Conservation (phyloP, 2,113 vertebrate genomes). For the Pelmatolapia mariae region DNA sequence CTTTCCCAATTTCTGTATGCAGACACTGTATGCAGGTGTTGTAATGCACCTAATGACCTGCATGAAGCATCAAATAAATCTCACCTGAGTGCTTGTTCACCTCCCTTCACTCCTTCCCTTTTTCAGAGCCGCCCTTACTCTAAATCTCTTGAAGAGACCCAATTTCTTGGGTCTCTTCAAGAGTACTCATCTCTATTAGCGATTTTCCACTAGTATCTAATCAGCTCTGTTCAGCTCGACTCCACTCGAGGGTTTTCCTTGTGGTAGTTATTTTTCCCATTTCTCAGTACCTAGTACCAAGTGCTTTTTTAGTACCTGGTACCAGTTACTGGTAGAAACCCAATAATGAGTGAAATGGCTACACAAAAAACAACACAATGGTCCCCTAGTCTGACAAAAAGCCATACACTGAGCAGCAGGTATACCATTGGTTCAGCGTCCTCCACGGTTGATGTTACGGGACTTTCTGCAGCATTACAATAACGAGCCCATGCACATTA, state of each 20-base stretch:
- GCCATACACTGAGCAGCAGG: not conserved
- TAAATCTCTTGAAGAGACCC: no score
- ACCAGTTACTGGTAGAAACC: not conserved
- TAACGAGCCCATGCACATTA: not conserved
- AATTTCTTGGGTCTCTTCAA: not conserved
- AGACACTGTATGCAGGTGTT: not conserved
- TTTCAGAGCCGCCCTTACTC: not conserved
- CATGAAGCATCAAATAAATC: not conserved
- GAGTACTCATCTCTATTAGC: not conserved
- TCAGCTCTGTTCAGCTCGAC: not conserved
- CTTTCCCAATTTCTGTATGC: no score
- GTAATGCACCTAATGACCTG: not conserved
- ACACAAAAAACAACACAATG: not conserved
- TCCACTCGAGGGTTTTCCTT: not conserved
- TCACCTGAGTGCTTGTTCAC: not conserved
- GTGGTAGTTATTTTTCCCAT: not conserved
- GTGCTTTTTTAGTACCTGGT: not conserved
- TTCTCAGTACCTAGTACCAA: not conserved
- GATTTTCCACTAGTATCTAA: not conserved
- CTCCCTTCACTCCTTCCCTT: not conserved
- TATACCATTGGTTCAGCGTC: not conserved
- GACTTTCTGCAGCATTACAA: not conserved
- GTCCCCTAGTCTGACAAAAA: not conserved
- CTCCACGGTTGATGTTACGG: not conserved
- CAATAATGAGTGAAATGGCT: not conserved